Evolutionary conservation across 2,113 vertebrate species (phyloP).

Genomic region (Pogona vitticeps): DNA sequence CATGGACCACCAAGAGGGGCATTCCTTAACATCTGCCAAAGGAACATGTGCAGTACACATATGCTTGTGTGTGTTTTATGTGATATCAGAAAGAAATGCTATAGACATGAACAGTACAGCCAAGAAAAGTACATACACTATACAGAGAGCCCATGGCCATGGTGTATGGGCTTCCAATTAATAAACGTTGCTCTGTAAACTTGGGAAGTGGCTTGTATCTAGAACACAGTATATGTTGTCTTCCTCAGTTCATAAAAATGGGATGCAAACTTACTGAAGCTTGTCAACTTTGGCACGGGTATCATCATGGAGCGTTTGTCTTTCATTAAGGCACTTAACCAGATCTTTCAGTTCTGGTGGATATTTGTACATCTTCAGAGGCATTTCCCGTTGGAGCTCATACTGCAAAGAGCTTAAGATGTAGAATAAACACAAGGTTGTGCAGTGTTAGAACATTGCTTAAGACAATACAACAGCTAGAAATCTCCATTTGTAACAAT

Average conservation of each 20-base stretch:
- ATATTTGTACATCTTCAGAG: constrained; percentile 58
- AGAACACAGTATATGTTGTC: neutral
- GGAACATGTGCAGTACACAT: too few relatives aligned
- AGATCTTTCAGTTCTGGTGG: constrained; percentile 62
- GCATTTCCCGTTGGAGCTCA: constrained; percentile 57
- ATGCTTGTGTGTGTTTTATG: too few relatives aligned
- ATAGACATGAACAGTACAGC: neutral
- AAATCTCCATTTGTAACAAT: neutral
- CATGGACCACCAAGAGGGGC: too few relatives aligned
- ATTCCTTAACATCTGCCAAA: too few relatives aligned
- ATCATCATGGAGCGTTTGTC: fast-evolving
- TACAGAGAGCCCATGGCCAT: neutral
- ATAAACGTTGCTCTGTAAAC: neutral
- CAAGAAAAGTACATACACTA: neutral
- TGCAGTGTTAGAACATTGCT: neutral
- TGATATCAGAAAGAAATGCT: neutral
- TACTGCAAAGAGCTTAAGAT: constrained; percentile 44
- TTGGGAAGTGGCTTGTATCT: neutral
- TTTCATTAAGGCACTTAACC: constrained; percentile 30
- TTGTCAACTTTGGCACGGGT: constrained; percentile 49
- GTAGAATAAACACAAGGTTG: neutral
- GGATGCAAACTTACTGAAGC: constrained; percentile 64
- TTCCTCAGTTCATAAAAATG: neutral
- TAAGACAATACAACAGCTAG: neutral
- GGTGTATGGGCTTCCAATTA: neutral